These are phyloP conservation scores for Cybosia mesomella DNA, from an alignment of 2,888 invertebrate species.

Conservation along the genomic window DNA sequence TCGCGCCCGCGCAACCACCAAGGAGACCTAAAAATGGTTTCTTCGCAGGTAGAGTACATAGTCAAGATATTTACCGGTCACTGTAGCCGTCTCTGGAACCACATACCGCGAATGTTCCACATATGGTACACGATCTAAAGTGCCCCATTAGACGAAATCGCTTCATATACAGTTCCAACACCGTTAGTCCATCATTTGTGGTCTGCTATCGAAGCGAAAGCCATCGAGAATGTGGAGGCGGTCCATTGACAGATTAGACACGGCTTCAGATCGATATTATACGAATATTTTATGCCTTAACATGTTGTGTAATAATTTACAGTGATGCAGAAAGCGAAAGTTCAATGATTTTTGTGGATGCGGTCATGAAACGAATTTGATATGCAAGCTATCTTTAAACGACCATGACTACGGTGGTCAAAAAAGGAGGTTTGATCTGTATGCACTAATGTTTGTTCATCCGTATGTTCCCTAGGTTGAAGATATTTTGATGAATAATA, in stretches of 20 bases:
- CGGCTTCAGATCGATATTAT: conserved; percentile 31
- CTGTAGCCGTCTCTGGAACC: background rate
- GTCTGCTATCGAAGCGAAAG: conserved; percentile 31
- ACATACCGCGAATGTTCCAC: background rate
- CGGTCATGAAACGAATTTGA: background rate
- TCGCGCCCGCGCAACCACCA: no score
- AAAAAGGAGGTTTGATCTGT: background rate
- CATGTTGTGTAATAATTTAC: conserved; percentile 28
- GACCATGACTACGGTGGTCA: background rate
- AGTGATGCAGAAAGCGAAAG: conserved; percentile 38
- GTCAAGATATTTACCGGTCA: no score
- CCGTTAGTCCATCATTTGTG: conserved; percentile 37
- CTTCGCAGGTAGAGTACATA: no score
- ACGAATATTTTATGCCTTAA: conserved; percentile 24
- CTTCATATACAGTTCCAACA: conserved; percentile 30
- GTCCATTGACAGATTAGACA: conserved; percentile 35
- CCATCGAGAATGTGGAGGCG: conserved; percentile 42
- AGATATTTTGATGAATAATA: no score
- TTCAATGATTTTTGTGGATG: conserved; percentile 9
- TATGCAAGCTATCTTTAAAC: background rate
- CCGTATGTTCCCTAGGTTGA: background rate
- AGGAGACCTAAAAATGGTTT: no score
- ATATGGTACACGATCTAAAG: conserved; percentile 2
- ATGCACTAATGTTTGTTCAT: no score
- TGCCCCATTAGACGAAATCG: conserved; percentile 23